Evolutionary conservation across 2,797 vertebrate genomes (phyloP), one percentile per base, ranked within the genome.

Genomic region (Hyperoplus immaculatus): DNA sequence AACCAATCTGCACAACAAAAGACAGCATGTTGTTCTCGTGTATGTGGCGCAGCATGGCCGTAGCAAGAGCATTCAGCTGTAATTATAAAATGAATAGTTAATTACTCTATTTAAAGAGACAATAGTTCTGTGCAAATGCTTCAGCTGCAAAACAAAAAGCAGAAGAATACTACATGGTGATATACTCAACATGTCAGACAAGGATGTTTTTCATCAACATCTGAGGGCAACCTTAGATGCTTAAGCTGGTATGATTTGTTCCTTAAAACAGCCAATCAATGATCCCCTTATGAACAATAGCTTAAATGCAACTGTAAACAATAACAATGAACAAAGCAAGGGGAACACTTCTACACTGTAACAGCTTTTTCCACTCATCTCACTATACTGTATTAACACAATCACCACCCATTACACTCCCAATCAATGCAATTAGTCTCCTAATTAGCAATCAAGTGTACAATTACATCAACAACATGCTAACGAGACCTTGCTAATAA

Each of bases 391-490:
- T 53, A 76, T 65, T 15, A 74, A 64, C 21, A 62, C 82, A 75
- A 57, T 63, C 50, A 49, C 18, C 57, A 64, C 55, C 63, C 83
- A 82, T 79, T 83, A 82, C 74, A 73, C 21, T 55, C 51, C 53
- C 61, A 86, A 83, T 83, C 71, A 81, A 72, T 59, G 73, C 75
- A 84, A 86, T 85, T 83, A 73, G 65, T 21, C 21, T 57, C 42
- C 49, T 78, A 90, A 88, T 89, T 65, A 83, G 60, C 77, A 84
- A 83, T 85, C 87, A 82, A 69, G 63, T 72, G 6, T 51, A 82
- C 68, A 78, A 78, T 84, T 74, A 75, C 78, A 88, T 84, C 65
- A 87, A 85, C 77, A 84, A 82, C 77, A 85, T 51, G 72, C 78
- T 88, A 88, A 89, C 36, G 46, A 88, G 82, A 67, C 9, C 3